A percentile compares a stretch with the other conserved stretches of the same genome.
Conservation (phyloP, 2,797 vertebrate species). For the Mus caroli region DNA sequence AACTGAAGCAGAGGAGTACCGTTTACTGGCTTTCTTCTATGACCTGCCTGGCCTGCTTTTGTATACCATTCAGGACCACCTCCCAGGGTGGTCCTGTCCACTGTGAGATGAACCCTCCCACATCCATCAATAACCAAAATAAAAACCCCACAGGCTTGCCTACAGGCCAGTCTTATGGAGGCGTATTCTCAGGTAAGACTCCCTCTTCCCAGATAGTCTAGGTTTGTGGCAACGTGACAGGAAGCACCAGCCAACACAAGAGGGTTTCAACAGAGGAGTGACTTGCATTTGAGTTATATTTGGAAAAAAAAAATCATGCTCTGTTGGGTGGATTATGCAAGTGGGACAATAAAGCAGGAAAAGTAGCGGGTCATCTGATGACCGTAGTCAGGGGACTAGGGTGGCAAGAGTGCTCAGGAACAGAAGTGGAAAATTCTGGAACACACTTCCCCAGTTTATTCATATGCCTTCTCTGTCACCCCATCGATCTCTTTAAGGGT, state of each 20-base stretch:
- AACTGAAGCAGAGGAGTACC: neutral
- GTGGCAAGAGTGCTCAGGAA: neutral
- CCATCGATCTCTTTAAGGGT: neutral
- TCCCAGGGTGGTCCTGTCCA: too few species aligned
- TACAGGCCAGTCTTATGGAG: too few species aligned
- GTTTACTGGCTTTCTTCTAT: neutral
- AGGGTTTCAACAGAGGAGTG: neutral
- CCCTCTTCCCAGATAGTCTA: neutral
- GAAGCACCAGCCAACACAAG: neutral
- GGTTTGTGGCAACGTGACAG: neutral
- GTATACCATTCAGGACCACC: too few species aligned
- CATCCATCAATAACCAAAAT: neutral
- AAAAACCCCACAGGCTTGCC: neutral
- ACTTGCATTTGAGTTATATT: neutral
- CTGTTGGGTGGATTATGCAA: neutral
- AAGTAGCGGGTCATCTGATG: neutral
- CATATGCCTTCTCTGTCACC: neutral
- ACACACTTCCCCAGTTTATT: neutral
- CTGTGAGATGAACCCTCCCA: neutral
- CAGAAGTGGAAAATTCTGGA: neutral
- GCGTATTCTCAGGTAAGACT: neutral
- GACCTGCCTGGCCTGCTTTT: neutral
- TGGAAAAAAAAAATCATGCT: neutral
- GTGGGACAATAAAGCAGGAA: neutral
- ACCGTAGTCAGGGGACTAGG: neutral